Conservation (phyloP, 2,113 vertebrate genomes). For the Sinosuthora webbiana region DNA sequence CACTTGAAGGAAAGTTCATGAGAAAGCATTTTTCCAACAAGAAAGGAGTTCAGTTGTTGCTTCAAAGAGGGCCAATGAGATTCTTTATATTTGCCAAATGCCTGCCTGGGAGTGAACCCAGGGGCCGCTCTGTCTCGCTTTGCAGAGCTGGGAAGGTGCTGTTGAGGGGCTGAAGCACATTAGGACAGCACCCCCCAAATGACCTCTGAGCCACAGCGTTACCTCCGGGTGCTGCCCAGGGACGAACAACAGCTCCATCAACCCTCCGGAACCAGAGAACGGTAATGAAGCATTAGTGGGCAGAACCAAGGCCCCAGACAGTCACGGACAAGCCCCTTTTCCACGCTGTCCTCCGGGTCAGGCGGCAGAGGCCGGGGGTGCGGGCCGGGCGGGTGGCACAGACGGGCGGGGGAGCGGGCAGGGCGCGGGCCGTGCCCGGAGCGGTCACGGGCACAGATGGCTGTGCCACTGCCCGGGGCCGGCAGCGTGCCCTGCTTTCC, state of each 20-base stretch:
- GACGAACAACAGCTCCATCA: not conserved
- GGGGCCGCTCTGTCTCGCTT: fast-evolving
- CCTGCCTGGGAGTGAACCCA: fast-evolving
- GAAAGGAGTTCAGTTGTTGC: not conserved
- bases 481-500: not conserved
- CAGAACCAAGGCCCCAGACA: not conserved
- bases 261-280: not conserved
- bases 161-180: fast-evolving
- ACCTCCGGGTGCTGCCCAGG: fast-evolving
- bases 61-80: not conserved
- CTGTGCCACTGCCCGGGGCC: not conserved
- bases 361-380: not conserved
- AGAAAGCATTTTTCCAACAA: not conserved
- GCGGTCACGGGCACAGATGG: not conserved
- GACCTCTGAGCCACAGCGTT: fast-evolving
- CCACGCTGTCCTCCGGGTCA: not conserved
- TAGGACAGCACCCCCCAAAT: not conserved
- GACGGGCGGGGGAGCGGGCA: not conserved
- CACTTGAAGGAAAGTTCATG: not conserved
- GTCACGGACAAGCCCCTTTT: not conserved
- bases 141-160: not conserved
- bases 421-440: fast-evolving
- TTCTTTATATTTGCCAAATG: not conserved
- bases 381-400: not conserved
- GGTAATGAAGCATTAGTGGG: fast-evolving